Base-by-base conservation (phyloP, 2,888 invertebrate genomes). In the Molorchus minor region DNA sequence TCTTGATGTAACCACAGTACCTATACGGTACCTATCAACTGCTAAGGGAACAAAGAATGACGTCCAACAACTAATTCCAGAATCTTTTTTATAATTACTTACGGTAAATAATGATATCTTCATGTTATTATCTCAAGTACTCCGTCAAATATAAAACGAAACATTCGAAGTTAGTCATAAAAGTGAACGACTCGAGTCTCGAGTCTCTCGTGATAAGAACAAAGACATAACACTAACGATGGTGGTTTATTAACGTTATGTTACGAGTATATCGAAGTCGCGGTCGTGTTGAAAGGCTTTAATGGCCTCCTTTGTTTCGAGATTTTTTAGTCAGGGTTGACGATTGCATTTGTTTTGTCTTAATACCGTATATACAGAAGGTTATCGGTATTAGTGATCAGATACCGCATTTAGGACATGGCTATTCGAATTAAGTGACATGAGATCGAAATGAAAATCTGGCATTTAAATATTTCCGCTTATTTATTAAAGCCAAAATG, bases 51-150 rank as follows among this genome's bases (percentile, higher is more conserved):
- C 29, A 20, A 20, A 35, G 10, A 25, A 29, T 51, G 40, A 38
- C 51, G 40, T 40, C n/a, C 15, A 51, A n/a, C 38, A 40, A 51
- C 47, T 19, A 10, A 19, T 47, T 47, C 35, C 13, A 36, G 17
- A 49, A 36, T 13, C n/a, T n/a, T 19, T 21, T 35, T 21, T 13
- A 49, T 49, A 47, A 47, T 47, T 47, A 47, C 13, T 47, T 20
- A 47, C 15, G 51, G 17, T 51, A 40, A 51, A 51, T 46, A 46
- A 40, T 10, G 17, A 29, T 51, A 51, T 36, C 38, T 40, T 12
- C 13, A 36, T 51, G 13, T 15, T 47, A 51, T 25, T 47, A 51
- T 25, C 17, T 38, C 21, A 16, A 25, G 29, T 25, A 16, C 25
- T 41, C 41, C 8, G 16, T 10, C 15, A 10, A 17, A 8, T 10